phyloP scores from a whole-genome alignment of 2,113 vertebrate species.

The Zapus hudsonius region DNA sequence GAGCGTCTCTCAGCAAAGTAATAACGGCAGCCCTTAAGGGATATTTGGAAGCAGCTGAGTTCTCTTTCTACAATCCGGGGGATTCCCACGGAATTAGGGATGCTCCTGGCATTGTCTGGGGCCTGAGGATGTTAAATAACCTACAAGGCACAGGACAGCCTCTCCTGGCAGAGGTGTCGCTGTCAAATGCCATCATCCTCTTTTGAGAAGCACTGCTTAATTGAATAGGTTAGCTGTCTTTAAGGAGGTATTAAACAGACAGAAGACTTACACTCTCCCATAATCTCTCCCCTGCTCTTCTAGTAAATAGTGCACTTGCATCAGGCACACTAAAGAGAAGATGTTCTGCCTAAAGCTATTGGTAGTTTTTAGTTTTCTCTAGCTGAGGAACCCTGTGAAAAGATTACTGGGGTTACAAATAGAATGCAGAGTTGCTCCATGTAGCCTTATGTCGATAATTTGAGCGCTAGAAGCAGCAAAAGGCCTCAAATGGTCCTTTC shows the following conservation, averaged over 20 bases:
- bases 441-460: neutral
- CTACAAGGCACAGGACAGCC: accelerated
- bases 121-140: neutral
- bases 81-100: neutral
- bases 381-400: neutral
- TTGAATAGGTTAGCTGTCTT: neutral
- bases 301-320: neutral
- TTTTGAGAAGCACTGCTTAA: neutral
- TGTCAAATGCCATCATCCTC: neutral
- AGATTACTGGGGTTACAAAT: neutral
- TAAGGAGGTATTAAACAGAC: neutral
- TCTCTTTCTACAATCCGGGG: neutral
- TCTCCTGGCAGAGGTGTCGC: neutral
- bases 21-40: neutral
- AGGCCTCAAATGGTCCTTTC: neutral
- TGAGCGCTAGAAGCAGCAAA: neutral
- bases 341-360: neutral
- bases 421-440: neutral
- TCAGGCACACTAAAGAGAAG: neutral
- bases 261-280: neutral
- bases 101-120: neutral
- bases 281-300: neutral
- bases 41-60: neutral
- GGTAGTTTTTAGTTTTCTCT: neutral
- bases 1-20: neutral